Evolutionary conservation across 1,140 invertebrate genomes (phyloP), one percentile per base, ranked within the genome.

Genomic region (Rhagoletis zephyria): DNA sequence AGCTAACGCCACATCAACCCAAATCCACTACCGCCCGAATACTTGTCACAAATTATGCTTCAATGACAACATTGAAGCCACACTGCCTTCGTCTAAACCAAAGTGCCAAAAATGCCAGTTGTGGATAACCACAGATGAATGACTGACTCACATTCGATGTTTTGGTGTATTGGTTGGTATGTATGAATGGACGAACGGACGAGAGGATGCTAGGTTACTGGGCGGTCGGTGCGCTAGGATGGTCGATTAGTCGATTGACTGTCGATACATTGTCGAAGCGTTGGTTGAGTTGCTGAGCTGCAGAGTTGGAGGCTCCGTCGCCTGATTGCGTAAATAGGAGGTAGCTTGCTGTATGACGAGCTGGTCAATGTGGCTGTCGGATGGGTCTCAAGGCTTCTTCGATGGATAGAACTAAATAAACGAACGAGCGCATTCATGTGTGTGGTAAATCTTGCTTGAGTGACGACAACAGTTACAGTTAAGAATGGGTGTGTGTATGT

Each of bases 1-100:
- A 56, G n/a, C 51, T 30, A 30, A 30, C 45, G n/a, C 16, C 45
- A 56, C 74, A 48, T 30, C 16, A 56, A 56, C 74, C 16, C 19
- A 56, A 81, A 56, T 56, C 48, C 70, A 51, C 40, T 81, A 6
- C 14, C 14, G 67, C 40, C 67, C 16, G 67, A 74, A 74, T 74
- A 74, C 48, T 81, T 56, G 48, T 56, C 74, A 56, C 74, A 81
- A 81, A 81, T 81, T 81, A 81, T 81, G 48, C 45, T 81, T 81
- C 74, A 81, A 56, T 56, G 48, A 56, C 74, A 56, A 14, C 30
- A 81, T 81, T 30, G n/a, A 30, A 56, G n/a, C 56, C 48, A 56
- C 74, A 56, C 74, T 30, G 48, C 48, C 70, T 45, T 48, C 70
- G 42, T 19, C 48, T 7, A 14, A 30, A 48, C 42, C 67, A 48